Evolutionary conservation across 2,888 invertebrate species (phyloP), one percentile per base, ranked within the genome.

Genomic region (Cephonodes hylas): DNA sequence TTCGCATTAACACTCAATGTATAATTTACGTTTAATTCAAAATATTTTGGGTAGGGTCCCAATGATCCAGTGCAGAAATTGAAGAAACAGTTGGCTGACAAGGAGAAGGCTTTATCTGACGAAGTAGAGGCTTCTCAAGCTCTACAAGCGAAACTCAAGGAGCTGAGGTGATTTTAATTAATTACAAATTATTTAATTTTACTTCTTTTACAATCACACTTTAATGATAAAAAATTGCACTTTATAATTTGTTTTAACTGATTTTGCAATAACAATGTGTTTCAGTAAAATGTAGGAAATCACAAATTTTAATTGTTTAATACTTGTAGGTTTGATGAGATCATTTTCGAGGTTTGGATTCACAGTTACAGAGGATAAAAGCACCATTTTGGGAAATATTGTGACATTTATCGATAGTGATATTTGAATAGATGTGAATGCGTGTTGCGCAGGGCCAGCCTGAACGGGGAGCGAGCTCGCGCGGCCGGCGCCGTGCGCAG

Each of bases 71-170:
- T 97, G 67, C 96, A 96, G 71, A 96, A 96, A 77, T 82, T 98
- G 72, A 97, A 96, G 85, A 97, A 97, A 73, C 97, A 98, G 84
- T 89, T 98, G 27, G 96, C 96, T 22, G 98, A 98, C 70, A 97
- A 96, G 77, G 97, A 97, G 72, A 96, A 96, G 72, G 94, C 95
- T 0, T 84, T 97, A 3, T 85, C 93, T 2, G 96, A 96, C 67
- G 96, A 96, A 77, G 94, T 96, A 68, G 96, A 96, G 74, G 95
- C 96, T 0, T 94, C 96, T 1, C 93, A 94, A 72, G 95, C 96
- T 3, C 94, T 96, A 10, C 96, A 96, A 74, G 95, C 94, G 38
- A 97, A 96, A 83, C 80, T 97, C 53, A 96, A 96, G 71, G 97
- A 97, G 74, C 83, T 98, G 15, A 95, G 97, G 76, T 92, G 64